phyloP scores from a whole-genome alignment of 2,888 invertebrate species.

The Capitulum mitella region DNA sequence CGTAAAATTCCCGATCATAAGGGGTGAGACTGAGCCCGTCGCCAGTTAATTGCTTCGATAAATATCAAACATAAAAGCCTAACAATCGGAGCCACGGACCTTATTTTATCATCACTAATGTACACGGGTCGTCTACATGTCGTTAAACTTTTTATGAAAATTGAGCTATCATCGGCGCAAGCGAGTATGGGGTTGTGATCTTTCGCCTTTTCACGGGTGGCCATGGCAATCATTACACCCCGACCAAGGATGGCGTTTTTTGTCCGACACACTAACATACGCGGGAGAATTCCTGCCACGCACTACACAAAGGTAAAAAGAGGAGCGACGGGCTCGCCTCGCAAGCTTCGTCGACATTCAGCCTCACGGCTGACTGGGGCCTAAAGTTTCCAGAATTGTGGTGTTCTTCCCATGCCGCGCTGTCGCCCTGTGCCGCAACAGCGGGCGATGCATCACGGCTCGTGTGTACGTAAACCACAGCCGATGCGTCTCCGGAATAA shows the following conservation, averaged over 20 bases:
- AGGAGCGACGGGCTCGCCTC: not conserved
- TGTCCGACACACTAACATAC: not conserved
- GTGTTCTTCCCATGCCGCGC: too few relatives aligned
- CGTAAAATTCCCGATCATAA: not conserved
- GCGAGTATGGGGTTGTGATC: not conserved
- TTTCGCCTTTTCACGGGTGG: slow-evolving; percentile 13
- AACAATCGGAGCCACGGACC: slow-evolving; percentile 2
- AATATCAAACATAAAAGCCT: slow-evolving; percentile 1
- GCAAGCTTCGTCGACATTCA: not conserved
- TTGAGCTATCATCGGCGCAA: slow-evolving; percentile 4
- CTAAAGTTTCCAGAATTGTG: too few relatives aligned
- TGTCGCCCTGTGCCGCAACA: too few relatives aligned
- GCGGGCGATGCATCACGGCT: too few relatives aligned
- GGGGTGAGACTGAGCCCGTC: not conserved
- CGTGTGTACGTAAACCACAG: not conserved
- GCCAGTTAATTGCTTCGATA: not conserved
- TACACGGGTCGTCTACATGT: not conserved
- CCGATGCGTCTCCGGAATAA: not conserved
- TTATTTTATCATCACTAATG: slow-evolving; percentile 8
- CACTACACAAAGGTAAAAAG: not conserved
- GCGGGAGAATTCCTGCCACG: not conserved
- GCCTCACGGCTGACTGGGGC: not conserved
- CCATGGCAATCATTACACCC: slow-evolving; percentile 3
- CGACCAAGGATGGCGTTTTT: not conserved
- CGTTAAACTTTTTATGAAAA: slow-evolving; percentile 20